Evolutionary conservation across 2,113 vertebrate genomes (phyloP).

Genomic region (Mormyrus lacerda): DNA sequence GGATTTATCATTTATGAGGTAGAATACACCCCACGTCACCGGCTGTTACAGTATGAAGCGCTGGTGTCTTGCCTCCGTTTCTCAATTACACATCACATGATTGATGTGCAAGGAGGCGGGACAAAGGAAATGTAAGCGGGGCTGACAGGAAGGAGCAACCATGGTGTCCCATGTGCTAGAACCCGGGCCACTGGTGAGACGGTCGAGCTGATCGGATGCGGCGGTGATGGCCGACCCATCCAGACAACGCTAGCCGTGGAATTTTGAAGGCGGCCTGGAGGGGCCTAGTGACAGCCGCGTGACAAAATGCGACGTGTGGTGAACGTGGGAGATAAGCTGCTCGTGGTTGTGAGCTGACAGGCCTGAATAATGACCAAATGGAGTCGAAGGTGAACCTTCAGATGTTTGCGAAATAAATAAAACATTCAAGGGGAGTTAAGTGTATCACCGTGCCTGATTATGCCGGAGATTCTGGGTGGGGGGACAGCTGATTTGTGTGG

Average conservation of each 20-base stretch:
- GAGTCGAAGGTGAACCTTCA: constrained; percentile 63
- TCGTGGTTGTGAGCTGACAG: constrained; percentile 70
- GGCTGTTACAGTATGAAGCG: constrained; percentile 25
- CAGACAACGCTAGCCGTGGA: constrained; percentile 56
- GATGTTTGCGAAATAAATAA: constrained; percentile 35
- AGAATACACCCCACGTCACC: constrained; percentile 59
- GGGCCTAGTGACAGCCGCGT: constrained; percentile 21
- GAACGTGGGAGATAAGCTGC: constrained; percentile 66
- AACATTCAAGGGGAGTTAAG: constrained; percentile 51
- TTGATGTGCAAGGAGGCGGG: too few species aligned
- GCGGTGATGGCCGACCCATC: constrained; percentile 53
- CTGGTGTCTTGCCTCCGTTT: too few species aligned
- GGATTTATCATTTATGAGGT: constrained; percentile 56
- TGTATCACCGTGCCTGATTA: constrained; percentile 51
- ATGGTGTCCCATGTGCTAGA: constrained; percentile 44
- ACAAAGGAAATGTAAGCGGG: neutral
- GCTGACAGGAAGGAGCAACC: constrained; percentile 32
- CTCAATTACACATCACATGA: neutral
- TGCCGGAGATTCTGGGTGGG: constrained; percentile 28
- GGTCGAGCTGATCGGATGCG: constrained; percentile 60
- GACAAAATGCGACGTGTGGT: constrained; percentile 64
- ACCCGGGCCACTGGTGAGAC: constrained; percentile 48
- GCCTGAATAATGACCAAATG: constrained; percentile 71
- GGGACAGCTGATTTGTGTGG: constrained; percentile 17
- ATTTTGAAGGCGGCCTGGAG: constrained; percentile 51